Evolutionary conservation across 1,140 invertebrate species (phyloP), one percentile per base, ranked within the genome.

Genomic region (Neoseiulus cucumeris): DNA sequence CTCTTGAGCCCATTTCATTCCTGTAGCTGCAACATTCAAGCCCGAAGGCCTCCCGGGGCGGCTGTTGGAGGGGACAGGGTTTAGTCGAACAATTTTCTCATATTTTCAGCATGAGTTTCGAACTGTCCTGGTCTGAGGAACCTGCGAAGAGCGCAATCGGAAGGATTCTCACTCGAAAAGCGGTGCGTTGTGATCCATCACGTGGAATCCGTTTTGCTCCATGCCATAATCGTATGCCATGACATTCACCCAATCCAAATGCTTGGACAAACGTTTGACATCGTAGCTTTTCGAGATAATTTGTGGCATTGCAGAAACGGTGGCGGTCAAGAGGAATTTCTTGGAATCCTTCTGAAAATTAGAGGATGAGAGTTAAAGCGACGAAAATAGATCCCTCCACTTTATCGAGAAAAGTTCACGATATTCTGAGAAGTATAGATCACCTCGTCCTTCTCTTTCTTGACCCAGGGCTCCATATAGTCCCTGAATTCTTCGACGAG

Each of bases 1-100:
- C 71, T 75, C 78, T 75, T 73, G 76, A 66, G 69, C 67, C 72
- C 68, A 90, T 76, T 25, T 33, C 22, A 17, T 59, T 25, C 25
- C 51, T 17, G 25, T 59, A 20, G 25, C 12, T 18, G 51, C 51
- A 1, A 25, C 51, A 25, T 9, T 59, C 25, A 9, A 9, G 9
- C 22, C 33, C n/a, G 12, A 25, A 14, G 14, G 22, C 22, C 51
- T 59, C 2, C 51, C 51, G 22, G 17, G 14, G 25, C 51, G 51
- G 9, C 51, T 59, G 51, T 47, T 47, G 28, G 28, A 7, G 28
- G 14, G 28, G 14, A 22, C 14, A 47, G 4, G 14, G 4, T 47
- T 14, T 5, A 28, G 14, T 28, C 28, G 18, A 47, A 47, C 28
- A 47, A 14, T 14, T 7, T 4, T 47, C 18, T 47, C 7, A 47